phyloP scores from a whole-genome alignment of 2,113 vertebrate species.

The Alaudala cheleensis region DNA sequence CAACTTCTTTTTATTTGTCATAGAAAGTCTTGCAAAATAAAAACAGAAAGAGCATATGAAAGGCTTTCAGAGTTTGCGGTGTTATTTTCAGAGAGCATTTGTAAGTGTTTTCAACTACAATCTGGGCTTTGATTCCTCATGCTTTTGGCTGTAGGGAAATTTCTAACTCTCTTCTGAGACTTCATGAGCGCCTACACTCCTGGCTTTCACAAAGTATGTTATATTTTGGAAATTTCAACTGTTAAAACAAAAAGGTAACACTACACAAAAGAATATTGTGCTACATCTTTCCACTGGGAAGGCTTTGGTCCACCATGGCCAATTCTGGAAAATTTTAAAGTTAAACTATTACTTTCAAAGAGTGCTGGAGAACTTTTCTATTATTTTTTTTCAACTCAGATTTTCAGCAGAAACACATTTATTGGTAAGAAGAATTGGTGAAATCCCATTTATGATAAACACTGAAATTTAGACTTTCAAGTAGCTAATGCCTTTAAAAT shows the following conservation, averaged over 20 bases:
- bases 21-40: neutral
- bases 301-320: neutral
- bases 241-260: neutral
- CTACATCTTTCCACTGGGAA: neutral
- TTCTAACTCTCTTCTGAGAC: neutral
- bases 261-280: neutral
- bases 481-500: neutral
- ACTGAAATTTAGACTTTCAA: neutral
- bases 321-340: neutral
- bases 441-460: neutral
- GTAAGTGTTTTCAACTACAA: neutral
- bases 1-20: neutral
- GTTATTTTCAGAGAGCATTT: neutral
- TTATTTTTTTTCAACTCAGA: neutral
- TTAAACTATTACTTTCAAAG: neutral
- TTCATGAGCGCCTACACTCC: neutral
- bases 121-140: neutral
- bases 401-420: neutral
- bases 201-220: neutral
- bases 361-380: neutral
- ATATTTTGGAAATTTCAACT: neutral
- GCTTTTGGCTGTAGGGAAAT: neutral
- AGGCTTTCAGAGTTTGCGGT: neutral
- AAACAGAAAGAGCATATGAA: neutral
- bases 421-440: neutral